These are phyloP conservation scores for Centruroides sculpturatus DNA, from an alignment of 1,140 invertebrate species.

Conservation along the genomic window DNA sequence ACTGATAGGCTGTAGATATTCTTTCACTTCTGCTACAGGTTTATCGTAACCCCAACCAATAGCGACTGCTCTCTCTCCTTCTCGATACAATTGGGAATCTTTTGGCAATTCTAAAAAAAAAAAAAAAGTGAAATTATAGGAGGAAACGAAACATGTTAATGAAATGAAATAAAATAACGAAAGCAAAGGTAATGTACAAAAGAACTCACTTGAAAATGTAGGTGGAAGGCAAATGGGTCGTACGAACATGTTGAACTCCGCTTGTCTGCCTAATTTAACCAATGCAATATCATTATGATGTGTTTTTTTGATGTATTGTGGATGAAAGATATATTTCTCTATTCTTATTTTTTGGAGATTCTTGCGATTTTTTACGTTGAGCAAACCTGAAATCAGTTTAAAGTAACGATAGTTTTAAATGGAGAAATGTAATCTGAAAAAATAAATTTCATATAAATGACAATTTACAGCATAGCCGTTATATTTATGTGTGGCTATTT, in stretches of 20 bases:
- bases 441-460: too few relatives aligned
- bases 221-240: constrained; percentile 26
- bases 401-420: background rate
- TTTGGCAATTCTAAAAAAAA: background rate
- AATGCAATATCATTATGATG: constrained; percentile 41
- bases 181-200: background rate
- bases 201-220: constrained; percentile 17
- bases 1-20: background rate
- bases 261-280: constrained; percentile 60
- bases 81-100: constrained; percentile 1
- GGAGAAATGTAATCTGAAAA: too few relatives aligned
- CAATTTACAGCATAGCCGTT: too few relatives aligned
- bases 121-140: background rate
- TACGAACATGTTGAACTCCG: constrained; percentile 24
- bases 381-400: constrained; percentile 4
- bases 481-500: too few relatives aligned
- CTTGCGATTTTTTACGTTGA: constrained; percentile 6
- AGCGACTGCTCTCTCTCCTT: constrained; percentile 36
- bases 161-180: background rate
- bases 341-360: constrained; percentile 39
- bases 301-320: constrained; percentile 44
- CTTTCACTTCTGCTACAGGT: background rate
- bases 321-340: constrained; percentile 59
- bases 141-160: background rate
- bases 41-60: constrained; percentile 58